Conservation (phyloP, 2,797 vertebrate species). For the Selene dorsalis region DNA sequence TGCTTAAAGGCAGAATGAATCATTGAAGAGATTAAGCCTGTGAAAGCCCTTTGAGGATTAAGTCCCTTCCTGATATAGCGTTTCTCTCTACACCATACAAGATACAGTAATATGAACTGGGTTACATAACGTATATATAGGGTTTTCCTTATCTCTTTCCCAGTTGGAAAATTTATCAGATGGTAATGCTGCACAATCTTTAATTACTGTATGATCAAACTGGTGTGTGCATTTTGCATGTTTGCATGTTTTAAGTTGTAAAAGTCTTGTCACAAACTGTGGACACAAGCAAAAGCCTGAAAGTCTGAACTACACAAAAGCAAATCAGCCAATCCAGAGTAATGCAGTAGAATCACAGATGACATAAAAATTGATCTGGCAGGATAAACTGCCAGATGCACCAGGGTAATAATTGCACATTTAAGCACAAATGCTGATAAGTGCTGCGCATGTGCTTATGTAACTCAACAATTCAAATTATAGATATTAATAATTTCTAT, state of each 20-base stretch:
- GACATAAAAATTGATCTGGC: conserved; percentile 55
- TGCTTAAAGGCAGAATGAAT: conserved; percentile 79
- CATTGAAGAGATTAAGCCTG: conserved; percentile 78
- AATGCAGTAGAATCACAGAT: conserved; percentile 30
- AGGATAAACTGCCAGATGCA: conserved; percentile 39
- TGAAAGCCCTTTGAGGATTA: conserved; percentile 79
- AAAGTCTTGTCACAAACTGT: not conserved
- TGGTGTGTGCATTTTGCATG: not conserved
- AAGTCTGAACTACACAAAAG: conserved; percentile 9
- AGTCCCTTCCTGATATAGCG: conserved; percentile 69
- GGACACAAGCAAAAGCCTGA: not conserved
- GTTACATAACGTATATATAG: conserved; percentile 64
- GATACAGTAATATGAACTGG: conserved; percentile 68
- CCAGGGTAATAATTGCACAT: conserved; percentile 31
- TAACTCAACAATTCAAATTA: conserved; percentile 37
- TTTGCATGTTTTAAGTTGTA: conserved; percentile 5
- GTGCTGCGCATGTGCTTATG: conserved; percentile 22
- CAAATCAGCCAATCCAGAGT: conserved; percentile 15
- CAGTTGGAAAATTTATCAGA: conserved; percentile 54
- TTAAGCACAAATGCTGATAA: conserved; percentile 45
- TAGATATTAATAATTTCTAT: conserved; percentile 41
- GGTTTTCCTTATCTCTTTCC: conserved; percentile 18
- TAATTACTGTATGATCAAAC: conserved; percentile 11
- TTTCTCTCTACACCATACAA: conserved; percentile 49
- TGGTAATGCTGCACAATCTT: conserved; percentile 26